A percentile compares a stretch with the other conserved stretches of the same genome.
Evolutionary conservation across 2,113 vertebrate genomes (phyloP).

Genomic region (Nesoenas mayeri): DNA sequence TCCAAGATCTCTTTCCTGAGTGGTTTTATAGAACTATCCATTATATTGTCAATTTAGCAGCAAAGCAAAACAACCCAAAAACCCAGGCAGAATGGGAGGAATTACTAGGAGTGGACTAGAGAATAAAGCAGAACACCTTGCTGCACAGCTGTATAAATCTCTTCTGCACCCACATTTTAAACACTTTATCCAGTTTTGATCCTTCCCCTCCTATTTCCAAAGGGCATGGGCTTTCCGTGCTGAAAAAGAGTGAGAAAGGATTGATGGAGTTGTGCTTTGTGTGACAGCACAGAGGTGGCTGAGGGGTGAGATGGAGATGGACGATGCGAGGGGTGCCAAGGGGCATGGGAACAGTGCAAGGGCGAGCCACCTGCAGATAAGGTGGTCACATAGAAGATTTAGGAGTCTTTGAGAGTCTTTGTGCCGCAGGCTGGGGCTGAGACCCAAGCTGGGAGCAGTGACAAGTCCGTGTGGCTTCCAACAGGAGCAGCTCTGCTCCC

Average conservation of each 20-base stretch:
- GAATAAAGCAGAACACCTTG: neutral
- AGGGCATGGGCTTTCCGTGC: neutral
- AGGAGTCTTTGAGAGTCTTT: neutral
- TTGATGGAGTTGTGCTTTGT: neutral
- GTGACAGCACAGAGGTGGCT: neutral
- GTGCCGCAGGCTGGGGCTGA: neutral
- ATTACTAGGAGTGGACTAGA: neutral
- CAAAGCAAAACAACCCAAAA: slow-evolving; percentile 26
- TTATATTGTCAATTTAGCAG: slow-evolving; percentile 44
- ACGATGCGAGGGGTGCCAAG: neutral
- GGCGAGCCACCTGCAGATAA: neutral
- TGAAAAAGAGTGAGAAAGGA: neutral
- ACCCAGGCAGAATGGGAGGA: neutral
- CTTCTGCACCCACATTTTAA: neutral
- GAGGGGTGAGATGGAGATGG: neutral
- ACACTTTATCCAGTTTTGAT: neutral
- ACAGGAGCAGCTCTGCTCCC: neutral
- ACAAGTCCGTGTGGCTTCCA: fast-evolving
- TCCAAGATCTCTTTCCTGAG: slow-evolving; percentile 45
- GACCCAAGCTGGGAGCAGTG: neutral
- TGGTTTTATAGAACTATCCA: slow-evolving; percentile 48
- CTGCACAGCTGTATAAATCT: neutral
- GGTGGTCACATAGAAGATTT: neutral
- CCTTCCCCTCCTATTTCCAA: neutral
- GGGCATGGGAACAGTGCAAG: neutral